Evolutionary conservation across 2,888 invertebrate species (phyloP), one percentile per base, ranked within the genome.

Genomic region (Malthinus flaveolus): DNA sequence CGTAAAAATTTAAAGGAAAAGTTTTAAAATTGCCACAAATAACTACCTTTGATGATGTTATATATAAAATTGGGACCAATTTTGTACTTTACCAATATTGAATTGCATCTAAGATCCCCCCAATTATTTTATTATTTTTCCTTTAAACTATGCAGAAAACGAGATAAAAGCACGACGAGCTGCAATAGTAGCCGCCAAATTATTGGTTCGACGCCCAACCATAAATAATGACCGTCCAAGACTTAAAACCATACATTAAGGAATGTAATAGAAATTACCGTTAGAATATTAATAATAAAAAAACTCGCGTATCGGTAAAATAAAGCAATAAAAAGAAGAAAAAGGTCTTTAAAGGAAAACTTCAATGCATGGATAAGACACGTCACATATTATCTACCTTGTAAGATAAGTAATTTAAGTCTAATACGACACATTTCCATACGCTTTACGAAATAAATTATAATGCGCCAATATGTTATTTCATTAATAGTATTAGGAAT

Each of bases 171-270:
- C 39, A 51, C 39, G 55, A 54, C 32, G 51, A 44, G 47, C 49
- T 35, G 53, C 56, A 59, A 45, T 52, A 46, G 61, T 61, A 56
- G 58, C 62, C 58, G 55, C 63, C 54, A 64, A 66, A 66, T 66
- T 66, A 60, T 56, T 31, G 64, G 66, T 61, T 64, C 48, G 53
- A 51, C 52, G 59, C 57, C 56, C 55, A 45, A 52, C 53, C 48
- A 66, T 66, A 66, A 66, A 66, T 66, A 66, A 66, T 55, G 57
- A 56, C 56, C 58, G 62, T 65, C 62, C 59, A 56, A 35, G 35
- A 46, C 8, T 23, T 10, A 32, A 36, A 39, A 32, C 45, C 53
- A 46, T 46, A 42, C 39, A 42, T 42, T 42, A 42, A 42, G 15
- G 39, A 42, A 42, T 42, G 39, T 42, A 42, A 42, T 42, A 42